A percentile compares a stretch with the other conserved stretches of the same genome.
Evolutionary conservation across 2,888 invertebrate genomes (phyloP).

Genomic region (Drosophila prostipennis): DNA sequence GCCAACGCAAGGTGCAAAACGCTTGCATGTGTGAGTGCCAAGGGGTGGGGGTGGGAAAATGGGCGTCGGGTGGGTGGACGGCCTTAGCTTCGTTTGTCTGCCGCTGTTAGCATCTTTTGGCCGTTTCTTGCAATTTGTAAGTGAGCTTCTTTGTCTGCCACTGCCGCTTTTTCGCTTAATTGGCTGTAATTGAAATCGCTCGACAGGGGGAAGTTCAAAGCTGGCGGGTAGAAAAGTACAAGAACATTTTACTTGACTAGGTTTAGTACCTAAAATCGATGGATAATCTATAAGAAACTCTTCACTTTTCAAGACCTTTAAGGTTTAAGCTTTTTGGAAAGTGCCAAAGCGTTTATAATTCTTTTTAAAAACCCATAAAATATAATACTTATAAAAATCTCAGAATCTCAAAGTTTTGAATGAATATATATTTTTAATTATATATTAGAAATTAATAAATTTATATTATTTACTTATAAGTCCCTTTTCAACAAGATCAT

Average conservation of each 20-base stretch:
- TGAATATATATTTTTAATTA: no score
- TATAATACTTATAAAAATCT: no score
- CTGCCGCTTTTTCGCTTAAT: slow-evolving; percentile 58
- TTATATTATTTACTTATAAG: no score
- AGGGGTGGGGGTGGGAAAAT: background rate
- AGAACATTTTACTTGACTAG: background rate
- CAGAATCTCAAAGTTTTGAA: no score
- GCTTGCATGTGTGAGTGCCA: slow-evolving; percentile 8
- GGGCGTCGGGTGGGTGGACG: background rate
- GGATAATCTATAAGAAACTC: background rate
- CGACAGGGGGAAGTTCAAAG: slow-evolving; percentile 4
- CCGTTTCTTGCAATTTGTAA: slow-evolving; percentile 55
- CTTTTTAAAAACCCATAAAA: no score
- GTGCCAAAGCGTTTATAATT: no score
- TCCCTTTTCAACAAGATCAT: no score
- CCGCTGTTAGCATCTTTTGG: slow-evolving; percentile 49
- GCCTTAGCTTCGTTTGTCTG: slow-evolving; percentile 41
- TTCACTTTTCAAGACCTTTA: no score
- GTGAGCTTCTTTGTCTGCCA: slow-evolving; percentile 35
- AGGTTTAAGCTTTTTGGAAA: no score
- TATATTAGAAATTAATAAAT: no score
- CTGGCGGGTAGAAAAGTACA: no score
- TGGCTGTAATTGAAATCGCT: slow-evolving; percentile 70
- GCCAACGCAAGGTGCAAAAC: slow-evolving; percentile 53
- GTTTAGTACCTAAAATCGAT: slow-evolving; percentile 12